These are phyloP conservation scores for Pluvialis apricaria DNA, from an alignment of 2,113 vertebrate genomes.

Conservation along the genomic window DNA sequence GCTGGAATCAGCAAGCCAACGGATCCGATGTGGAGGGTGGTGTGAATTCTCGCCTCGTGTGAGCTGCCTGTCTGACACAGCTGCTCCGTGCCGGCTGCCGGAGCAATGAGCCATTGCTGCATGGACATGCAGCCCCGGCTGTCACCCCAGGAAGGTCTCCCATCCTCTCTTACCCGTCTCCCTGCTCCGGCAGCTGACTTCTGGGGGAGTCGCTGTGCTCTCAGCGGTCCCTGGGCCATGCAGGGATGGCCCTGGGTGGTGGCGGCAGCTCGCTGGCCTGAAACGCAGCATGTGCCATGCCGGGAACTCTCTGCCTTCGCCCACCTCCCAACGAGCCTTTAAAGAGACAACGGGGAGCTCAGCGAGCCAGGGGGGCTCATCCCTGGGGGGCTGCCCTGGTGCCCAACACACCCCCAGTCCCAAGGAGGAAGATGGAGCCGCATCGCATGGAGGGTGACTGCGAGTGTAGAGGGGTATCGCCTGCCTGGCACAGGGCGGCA, in stretches of 20 bases:
- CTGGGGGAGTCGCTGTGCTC: neutral
- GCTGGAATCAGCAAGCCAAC: neutral
- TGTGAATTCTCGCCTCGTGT: neutral
- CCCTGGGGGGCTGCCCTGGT: neutral
- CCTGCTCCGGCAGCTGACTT: neutral
- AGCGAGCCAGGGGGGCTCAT: neutral
- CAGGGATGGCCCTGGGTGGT: neutral
- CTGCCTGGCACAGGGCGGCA: accelerated
- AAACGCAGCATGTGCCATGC: neutral
- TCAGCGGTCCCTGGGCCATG: accelerated
- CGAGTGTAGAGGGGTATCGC: neutral
- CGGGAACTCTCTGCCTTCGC: neutral
- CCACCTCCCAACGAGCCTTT: neutral
- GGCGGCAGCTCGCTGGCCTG: neutral
- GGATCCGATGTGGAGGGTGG: neutral
- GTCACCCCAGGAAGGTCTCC: neutral
- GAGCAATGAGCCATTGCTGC: neutral
- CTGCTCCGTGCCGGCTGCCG: neutral
- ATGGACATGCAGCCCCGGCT: neutral
- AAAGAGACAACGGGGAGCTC: neutral
- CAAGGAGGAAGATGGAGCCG: neutral
- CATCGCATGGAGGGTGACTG: accelerated
- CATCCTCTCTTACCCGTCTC: neutral
- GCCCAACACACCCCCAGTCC: accelerated
- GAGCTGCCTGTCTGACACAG: neutral